These are phyloP conservation scores for Conus betulinus DNA, from an alignment of 1,140 invertebrate genomes.

Conservation along the genomic window DNA sequence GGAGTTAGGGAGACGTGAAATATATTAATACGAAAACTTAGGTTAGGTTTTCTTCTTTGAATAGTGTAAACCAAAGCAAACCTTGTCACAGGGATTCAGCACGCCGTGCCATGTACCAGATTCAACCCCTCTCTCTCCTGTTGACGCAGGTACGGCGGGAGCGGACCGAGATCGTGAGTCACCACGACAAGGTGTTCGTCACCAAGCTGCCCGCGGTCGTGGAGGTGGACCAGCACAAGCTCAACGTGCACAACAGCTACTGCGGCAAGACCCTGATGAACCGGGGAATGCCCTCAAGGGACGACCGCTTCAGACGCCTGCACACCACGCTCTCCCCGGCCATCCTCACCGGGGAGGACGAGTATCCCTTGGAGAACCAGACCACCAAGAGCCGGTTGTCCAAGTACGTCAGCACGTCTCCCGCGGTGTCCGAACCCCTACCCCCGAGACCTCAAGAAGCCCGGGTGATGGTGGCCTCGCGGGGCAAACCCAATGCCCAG, in stretches of 20 bases:
- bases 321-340: conserved; percentile 43
- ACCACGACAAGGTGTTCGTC: conserved; percentile 57
- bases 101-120: too few species aligned
- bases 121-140: neutral
- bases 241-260: conserved; percentile 51
- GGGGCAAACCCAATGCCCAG: conserved; percentile 19
- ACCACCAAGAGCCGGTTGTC: conserved; percentile 49
- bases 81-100: too few species aligned
- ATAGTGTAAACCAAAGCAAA: too few species aligned
- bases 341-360: conserved; percentile 40
- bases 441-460: neutral
- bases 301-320: conserved; percentile 48
- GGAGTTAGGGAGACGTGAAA: too few species aligned
- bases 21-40: too few species aligned
- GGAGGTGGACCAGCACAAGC: conserved; percentile 48
- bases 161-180: conserved; percentile 58
- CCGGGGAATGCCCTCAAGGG: conserved; percentile 40
- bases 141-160: conserved; percentile 37
- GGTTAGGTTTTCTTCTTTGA: too few species aligned
- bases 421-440: conserved; percentile 19
- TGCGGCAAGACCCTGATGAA: conserved; percentile 47
- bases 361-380: conserved; percentile 50
- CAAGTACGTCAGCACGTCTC: conserved; percentile 39
- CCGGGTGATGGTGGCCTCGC: conserved; percentile 37
- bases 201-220: conserved; percentile 56